Evolutionary conservation across 92 coral and sea anemone genomes (phyloP), one percentile per base, ranked within the genome.

Genomic region (Siderastrea radians): DNA sequence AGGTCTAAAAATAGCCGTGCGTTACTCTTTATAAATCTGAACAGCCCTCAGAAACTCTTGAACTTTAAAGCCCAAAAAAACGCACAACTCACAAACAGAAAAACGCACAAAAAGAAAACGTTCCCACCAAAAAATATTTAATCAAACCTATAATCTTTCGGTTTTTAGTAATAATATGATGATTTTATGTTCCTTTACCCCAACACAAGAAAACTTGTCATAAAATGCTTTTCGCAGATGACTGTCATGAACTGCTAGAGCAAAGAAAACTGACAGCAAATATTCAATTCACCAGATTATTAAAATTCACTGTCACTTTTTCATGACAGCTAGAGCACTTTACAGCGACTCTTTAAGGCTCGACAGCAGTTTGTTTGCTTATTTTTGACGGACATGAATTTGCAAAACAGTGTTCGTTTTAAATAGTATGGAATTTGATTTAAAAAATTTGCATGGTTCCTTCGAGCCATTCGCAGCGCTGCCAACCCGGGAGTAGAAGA

Each of bases 251-350:
- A 12, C 14, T n/a, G 47, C 16, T 44, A 46, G 12, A 49, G 52
- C 63, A 69, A 43, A 6, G 59, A 51, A 68, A 38, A 49, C 75
- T 80, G 71, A 82, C 78, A 69, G 66, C 68, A 43, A n/a, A 61
- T 17, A 16, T 57, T 61, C 78, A 57, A 54, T 82, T n/a, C 49
- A 7, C 1, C 58, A 57, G 3, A 45, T 54, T 81, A 81, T 80
- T 51, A 71, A 82, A 71, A 82, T 71, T 54, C 59, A 12, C 59
- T 70, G 86, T 69, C 86, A 69, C 77, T 10, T 52, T 55, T 47
- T 8, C 6, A 57, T 71, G 78, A 53, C 84, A 38, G 45, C 53
- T 79, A n/a, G 48, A 64, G 76, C 49, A 68, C 75, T 38, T 53
- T 12, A 10, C 16, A 69, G 66, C 49, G 76, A 81, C 85, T 53